Evolutionary conservation across 2,113 vertebrate species (phyloP).

Genomic region (Orthonyx spaldingii): DNA sequence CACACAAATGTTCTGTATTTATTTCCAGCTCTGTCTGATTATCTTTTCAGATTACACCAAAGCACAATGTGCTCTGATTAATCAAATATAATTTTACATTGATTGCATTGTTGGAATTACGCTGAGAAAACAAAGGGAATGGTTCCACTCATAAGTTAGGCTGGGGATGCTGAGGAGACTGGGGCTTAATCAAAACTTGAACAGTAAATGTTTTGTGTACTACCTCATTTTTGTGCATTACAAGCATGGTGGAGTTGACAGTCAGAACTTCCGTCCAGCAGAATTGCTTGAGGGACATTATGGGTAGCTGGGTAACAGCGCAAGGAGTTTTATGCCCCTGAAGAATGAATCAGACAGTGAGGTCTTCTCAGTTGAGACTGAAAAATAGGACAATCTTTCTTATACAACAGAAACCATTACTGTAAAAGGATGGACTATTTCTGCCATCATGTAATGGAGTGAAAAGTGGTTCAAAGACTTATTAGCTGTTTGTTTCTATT

Average conservation of each 20-base stretch:
- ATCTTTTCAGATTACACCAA: slow-evolving; percentile 40
- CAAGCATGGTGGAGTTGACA: slow-evolving; percentile 41
- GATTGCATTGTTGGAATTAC: background rate
- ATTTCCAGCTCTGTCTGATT: slow-evolving; percentile 32
- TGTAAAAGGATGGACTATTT: slow-evolving; percentile 57
- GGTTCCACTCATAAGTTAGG: slow-evolving; percentile 42
- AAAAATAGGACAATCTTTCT: slow-evolving; percentile 63
- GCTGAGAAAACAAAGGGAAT: background rate
- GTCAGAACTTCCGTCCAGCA: slow-evolving; percentile 24
- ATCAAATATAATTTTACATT: background rate
- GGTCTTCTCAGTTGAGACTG: slow-evolving; percentile 46
- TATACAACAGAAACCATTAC: slow-evolving; percentile 18
- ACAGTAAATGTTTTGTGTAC: slow-evolving; percentile 62
- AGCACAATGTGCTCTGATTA: slow-evolving; percentile 53
- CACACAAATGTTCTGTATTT: background rate
- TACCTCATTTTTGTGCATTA: slow-evolving; percentile 76
- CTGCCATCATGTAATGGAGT: slow-evolving; percentile 35
- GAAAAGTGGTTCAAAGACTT: slow-evolving; percentile 35
- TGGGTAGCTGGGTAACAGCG: slow-evolving; percentile 53
- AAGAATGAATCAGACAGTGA: slow-evolving; percentile 41
- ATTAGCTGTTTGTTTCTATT: slow-evolving; percentile 37
- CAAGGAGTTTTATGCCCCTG: slow-evolving; percentile 40
- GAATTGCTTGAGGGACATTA: slow-evolving; percentile 6
- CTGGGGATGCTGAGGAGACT: slow-evolving; percentile 24
- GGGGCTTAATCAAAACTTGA: slow-evolving; percentile 66